phyloP scores from a whole-genome alignment of 2,113 vertebrate species.

The Axis porcinus region DNA sequence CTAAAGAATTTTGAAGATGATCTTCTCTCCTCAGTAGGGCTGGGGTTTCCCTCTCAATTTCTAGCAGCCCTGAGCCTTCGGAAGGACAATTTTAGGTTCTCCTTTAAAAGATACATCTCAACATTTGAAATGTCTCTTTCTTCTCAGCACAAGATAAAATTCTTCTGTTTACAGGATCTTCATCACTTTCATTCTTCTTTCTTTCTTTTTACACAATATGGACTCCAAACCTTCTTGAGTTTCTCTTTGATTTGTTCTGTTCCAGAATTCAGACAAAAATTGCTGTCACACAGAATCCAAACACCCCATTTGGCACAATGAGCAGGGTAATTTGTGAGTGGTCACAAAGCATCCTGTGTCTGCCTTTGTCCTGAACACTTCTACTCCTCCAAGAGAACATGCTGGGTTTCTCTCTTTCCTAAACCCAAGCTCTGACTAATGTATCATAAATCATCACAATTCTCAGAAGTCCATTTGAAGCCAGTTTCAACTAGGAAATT shows the following conservation, averaged over 20 bases:
- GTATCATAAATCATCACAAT: neutral
- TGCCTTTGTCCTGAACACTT: neutral
- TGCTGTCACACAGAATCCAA: neutral
- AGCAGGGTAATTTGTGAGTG: neutral
- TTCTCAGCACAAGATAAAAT: neutral
- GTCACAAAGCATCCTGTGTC: neutral
- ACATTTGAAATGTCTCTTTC: neutral
- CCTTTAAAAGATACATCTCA: neutral
- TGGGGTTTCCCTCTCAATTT: neutral
- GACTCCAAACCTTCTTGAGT: neutral
- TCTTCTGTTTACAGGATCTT: neutral
- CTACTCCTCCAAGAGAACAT: neutral
- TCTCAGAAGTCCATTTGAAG: neutral
- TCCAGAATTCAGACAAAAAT: neutral
- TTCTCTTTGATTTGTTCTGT: slow-evolving; percentile 7
- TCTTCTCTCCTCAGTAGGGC: neutral
- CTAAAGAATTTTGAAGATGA: slow-evolving; percentile 24
- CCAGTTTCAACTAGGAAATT: neutral
- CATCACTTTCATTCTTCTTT: neutral
- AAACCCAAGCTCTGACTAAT: neutral
- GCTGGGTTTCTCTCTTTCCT: neutral
- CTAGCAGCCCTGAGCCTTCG: neutral
- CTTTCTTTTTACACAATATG: slow-evolving; percentile 9
- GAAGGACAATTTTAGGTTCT: neutral
- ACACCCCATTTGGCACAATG: neutral